These are phyloP conservation scores for Sicus ferrugineus DNA, from an alignment of 2,888 invertebrate genomes.

Conservation along the genomic window DNA sequence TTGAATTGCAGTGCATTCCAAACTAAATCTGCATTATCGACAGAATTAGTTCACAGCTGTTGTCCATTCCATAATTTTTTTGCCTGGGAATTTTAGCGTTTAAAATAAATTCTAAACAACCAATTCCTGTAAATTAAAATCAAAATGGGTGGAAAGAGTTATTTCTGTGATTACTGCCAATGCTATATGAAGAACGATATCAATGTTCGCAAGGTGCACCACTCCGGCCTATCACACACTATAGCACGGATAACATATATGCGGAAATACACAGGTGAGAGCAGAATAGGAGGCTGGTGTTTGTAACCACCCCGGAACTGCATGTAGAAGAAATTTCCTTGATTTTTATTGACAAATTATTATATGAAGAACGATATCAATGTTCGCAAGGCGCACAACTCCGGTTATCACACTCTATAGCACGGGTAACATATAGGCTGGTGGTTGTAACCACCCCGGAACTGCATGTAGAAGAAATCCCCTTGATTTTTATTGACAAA, in stretches of 20 bases:
- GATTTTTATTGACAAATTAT: constrained; percentile 44
- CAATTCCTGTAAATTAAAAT: too few relatives aligned
- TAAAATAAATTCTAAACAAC: too few relatives aligned
- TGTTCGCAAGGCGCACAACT: constrained; percentile 58
- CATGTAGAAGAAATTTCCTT: not conserved
- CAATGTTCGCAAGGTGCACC: constrained; percentile 59
- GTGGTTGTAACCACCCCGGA: not conserved
- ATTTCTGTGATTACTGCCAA: constrained; percentile 62
- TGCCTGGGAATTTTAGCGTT: not conserved
- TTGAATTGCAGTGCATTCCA: not conserved
- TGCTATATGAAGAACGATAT: constrained; percentile 61
- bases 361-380: constrained; percentile 60
- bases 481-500: not conserved
- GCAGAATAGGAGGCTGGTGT: not conserved
- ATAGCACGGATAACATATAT: constrained; percentile 55
- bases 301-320: not conserved
- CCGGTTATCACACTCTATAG: constrained; percentile 57
- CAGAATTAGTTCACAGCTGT: not conserved
- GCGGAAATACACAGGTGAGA: constrained; percentile 48
- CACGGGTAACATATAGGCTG: constrained; percentile 49
- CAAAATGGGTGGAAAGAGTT: constrained; percentile 59
- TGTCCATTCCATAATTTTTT: not conserved
- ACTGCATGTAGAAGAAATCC: not conserved
- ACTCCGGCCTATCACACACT: constrained; percentile 56
- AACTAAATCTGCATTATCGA: not conserved